Evolutionary conservation across 2,888 invertebrate species (phyloP).

Genomic region (Gari tellinella): DNA sequence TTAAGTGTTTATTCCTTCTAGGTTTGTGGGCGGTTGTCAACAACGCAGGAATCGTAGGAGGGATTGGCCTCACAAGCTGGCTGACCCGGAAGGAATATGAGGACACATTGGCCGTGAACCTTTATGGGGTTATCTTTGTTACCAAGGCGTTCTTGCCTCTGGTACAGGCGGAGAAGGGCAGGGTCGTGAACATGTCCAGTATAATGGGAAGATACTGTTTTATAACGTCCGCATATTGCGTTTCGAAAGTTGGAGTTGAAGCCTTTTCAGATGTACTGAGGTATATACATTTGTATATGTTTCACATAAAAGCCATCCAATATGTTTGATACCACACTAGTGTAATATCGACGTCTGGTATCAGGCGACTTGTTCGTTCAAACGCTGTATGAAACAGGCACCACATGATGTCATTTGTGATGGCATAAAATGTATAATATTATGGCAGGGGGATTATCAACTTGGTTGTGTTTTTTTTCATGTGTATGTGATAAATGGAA

Average conservation of each 20-base stretch:
- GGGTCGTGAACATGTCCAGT: slow-evolving; percentile 76
- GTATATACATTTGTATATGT: slow-evolving; percentile 54
- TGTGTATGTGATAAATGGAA: too few relatives aligned
- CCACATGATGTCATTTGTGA: too few relatives aligned
- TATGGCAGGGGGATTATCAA: too few relatives aligned
- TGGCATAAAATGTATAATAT: too few relatives aligned
- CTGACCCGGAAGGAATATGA: slow-evolving; percentile 78
- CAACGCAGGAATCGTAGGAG: slow-evolving; percentile 75
- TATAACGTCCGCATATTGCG: slow-evolving; percentile 61
- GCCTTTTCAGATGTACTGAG: slow-evolving; percentile 74
- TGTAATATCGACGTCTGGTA: too few relatives aligned
- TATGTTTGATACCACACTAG: too few relatives aligned
- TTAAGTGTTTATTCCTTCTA: too few relatives aligned
- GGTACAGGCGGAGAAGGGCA: slow-evolving; percentile 67
- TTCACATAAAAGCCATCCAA: too few relatives aligned
- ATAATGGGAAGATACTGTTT: slow-evolving; percentile 66
- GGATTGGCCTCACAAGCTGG: slow-evolving; percentile 79
- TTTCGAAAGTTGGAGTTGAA: slow-evolving; percentile 76
- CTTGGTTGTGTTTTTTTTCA: too few relatives aligned
- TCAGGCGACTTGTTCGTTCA: too few relatives aligned
- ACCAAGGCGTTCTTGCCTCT: slow-evolving; percentile 71
- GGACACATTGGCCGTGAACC: slow-evolving; percentile 72
- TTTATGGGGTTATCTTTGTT: slow-evolving; percentile 80
- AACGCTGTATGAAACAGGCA: too few relatives aligned
- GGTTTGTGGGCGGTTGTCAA: slow-evolving; percentile 79